Percentiles rank a stretch among this genome's conserved stretches.
Evolutionary conservation across 2,797 vertebrate genomes (phyloP).

Genomic region (Cossypha dichroa): DNA sequence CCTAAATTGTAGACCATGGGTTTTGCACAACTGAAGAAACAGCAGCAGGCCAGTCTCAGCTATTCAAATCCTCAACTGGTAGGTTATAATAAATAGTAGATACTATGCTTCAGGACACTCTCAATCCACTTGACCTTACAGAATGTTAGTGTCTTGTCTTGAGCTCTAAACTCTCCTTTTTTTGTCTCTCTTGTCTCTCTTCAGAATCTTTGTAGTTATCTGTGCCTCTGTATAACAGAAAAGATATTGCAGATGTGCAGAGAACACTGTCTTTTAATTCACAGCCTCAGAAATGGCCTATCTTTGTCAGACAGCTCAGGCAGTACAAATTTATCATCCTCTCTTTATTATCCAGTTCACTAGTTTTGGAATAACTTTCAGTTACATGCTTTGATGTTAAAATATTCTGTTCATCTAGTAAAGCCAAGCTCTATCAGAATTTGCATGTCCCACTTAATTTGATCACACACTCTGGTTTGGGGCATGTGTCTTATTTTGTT

Average conservation of each 20-base stretch:
- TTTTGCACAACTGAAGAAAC: neutral
- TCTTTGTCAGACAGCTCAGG: neutral
- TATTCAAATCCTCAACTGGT: neutral
- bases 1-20: neutral
- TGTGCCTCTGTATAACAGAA: neutral
- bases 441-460: slow-evolving; percentile 30
- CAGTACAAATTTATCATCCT: slow-evolving; percentile 34
- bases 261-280: neutral
- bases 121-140: neutral
- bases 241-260: neutral
- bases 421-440: slow-evolving; percentile 19
- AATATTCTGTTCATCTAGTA: slow-evolving; percentile 28
- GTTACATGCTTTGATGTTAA: slow-evolving; percentile 39
- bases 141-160: neutral
- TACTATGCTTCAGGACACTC: neutral
- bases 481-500: neutral
- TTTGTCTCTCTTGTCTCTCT: neutral
- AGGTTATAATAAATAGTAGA: neutral
- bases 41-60: neutral
- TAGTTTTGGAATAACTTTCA: slow-evolving; percentile 32
- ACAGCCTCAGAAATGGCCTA: slow-evolving; percentile 32
- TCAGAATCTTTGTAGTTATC: neutral
- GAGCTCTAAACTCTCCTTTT: neutral
- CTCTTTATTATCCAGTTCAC: slow-evolving; percentile 30
- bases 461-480: neutral